A percentile compares a stretch with the other conserved stretches of the same genome.
These are phyloP conservation scores for Cephus pygmeus DNA, from an alignment of 2,888 invertebrate genomes.

Conservation along the genomic window DNA sequence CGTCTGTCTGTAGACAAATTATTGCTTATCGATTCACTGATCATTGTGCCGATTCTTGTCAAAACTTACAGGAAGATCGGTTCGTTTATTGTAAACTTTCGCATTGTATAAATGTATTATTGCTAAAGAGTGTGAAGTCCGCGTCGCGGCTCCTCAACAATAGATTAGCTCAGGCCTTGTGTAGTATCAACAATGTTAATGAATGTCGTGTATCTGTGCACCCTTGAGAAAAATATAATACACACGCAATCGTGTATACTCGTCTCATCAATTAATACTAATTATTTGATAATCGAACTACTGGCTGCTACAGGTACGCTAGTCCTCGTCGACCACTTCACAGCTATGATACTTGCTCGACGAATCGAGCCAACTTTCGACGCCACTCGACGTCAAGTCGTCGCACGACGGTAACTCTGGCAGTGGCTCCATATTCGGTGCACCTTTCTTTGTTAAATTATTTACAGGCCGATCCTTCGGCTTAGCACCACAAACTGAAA, in stretches of 20 bases:
- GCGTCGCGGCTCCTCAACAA: background rate
- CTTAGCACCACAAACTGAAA: constrained; percentile 39
- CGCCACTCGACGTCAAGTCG: constrained; percentile 73
- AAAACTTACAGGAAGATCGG: background rate
- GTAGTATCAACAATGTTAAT: background rate
- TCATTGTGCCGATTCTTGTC: background rate
- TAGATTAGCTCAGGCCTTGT: background rate
- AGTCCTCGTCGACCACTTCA: constrained; percentile 77
- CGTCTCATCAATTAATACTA: background rate
- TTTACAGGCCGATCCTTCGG: constrained; percentile 52
- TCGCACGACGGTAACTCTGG: constrained; percentile 76
- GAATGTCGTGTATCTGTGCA: background rate
- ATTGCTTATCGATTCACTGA: background rate
- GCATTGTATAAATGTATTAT: background rate
- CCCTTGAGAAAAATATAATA: background rate
- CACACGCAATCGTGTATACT: background rate
- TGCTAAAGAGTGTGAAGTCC: background rate
- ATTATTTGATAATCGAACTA: background rate
- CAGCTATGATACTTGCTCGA: constrained; percentile 83
- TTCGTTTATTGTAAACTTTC: background rate
- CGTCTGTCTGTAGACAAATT: background rate
- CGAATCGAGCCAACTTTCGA: constrained; percentile 79
- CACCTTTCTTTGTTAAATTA: constrained; percentile 64
- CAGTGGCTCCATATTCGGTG: constrained; percentile 73
- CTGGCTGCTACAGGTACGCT: constrained; percentile 35